Evolutionary conservation across 1,140 invertebrate genomes (phyloP).

Genomic region (Papilio aristodemus): DNA sequence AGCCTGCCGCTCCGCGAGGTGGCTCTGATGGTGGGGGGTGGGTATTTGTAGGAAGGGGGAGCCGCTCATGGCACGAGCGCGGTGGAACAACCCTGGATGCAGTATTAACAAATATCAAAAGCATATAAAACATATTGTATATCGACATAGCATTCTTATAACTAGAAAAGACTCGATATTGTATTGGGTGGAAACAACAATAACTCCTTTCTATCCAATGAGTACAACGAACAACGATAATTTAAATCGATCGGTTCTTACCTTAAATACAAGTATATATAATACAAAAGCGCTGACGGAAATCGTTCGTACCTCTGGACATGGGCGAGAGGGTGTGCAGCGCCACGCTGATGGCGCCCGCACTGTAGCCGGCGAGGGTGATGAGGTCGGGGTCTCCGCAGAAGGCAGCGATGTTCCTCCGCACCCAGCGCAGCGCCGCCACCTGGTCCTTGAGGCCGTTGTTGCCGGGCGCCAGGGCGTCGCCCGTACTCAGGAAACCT

Average conservation of each 20-base stretch:
- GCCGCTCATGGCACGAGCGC: constrained; percentile 85
- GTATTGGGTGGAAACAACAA: too few relatives aligned
- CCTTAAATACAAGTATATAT: too few relatives aligned
- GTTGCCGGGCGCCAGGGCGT: constrained; percentile 81
- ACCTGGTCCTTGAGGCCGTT: constrained; percentile 75
- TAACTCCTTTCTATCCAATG: too few relatives aligned
- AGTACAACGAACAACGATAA: too few relatives aligned
- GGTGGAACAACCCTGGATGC: constrained; percentile 84
- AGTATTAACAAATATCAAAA: neutral
- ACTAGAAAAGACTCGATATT: too few relatives aligned
- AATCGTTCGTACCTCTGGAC: constrained; percentile 60
- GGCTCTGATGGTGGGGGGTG: constrained; percentile 80
- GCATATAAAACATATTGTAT: neutral
- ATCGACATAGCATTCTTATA: too few relatives aligned
- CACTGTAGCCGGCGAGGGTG: constrained; percentile 77
- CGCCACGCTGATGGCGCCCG: constrained; percentile 64
- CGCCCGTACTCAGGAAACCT: constrained; percentile 1
- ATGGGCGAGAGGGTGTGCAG: constrained; percentile 72
- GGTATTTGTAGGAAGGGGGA: constrained; percentile 73
- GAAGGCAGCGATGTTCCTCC: constrained; percentile 71
- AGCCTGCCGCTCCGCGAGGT: constrained; percentile 85
- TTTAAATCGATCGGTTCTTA: too few relatives aligned
- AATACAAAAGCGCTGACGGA: too few relatives aligned
- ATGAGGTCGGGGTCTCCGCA: constrained; percentile 77
- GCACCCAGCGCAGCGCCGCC: constrained; percentile 70